Base-by-base conservation (phyloP, 2,113 vertebrate genomes). In the Alosa alosa region DNA sequence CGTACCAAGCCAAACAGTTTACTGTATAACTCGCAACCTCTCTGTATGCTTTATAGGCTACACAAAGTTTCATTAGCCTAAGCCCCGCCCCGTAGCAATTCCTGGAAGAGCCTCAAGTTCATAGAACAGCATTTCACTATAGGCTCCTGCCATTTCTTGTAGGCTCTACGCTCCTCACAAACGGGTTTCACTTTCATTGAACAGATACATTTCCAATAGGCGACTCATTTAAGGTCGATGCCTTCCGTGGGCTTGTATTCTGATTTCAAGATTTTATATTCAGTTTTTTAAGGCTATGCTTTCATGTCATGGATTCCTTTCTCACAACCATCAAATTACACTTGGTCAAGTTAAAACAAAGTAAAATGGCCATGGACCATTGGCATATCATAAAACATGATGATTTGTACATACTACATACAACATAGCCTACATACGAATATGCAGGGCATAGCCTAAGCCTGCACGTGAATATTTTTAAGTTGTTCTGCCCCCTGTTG, bases 181-280 rank as follows among this genome's bases (percentile, higher is more conserved):
- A 68, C n/a, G 64, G 64, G 25, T 78, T 78, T 78, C 72, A 41
- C 72, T 78, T 39, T 36, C 31, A 78, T 78, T 78, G 25, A 78
- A 78, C 31, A 15, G 72, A 39, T 17, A 78, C 3, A 17, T 78
- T 78, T 36, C 72, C 31, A 41, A 72, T 25, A n/a, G 25, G 20
- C 22, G 1, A 39, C 41, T 78, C 68, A 36, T 39, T 1, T 39
- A 39, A 39, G 72, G 36, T 15, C 31, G 31, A 78, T 68, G 55
- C 6, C 18, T 20, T 22, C 4, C 55, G 20, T 22, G 18, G 55
- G 55, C 20, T 60, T 7, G 55, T 5, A 60, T 60, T 60, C 1
- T 60, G 55, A 60, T 7, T 22, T 60, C 18, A 44, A 44, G 41
- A 44, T 44, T 44, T 44, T 44, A 44, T 4, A 44, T 44, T 44